Base-by-base conservation (phyloP, 2,113 vertebrate species). In the Aplodontia rufa region DNA sequence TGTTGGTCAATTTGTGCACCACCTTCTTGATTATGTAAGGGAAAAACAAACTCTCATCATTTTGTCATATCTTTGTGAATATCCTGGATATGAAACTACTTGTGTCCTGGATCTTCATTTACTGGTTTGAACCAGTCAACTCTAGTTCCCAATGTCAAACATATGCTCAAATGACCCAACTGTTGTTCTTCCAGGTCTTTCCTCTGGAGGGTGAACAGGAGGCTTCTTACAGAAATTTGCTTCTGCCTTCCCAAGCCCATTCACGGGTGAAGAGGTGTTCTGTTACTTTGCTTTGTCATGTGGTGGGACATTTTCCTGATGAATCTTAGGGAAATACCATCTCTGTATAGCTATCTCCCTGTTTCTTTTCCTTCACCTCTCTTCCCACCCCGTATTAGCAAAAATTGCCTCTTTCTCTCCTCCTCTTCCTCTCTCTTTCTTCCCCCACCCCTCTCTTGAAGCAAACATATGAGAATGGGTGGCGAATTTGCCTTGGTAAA, bases 31-130 rank as follows among this genome's bases (percentile, higher is more conserved):
- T 87, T 42, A n/a, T 28, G 14, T 30, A 42, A 35, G 26, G 49
- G 35, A 75, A 55, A 81, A 64, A 53, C 26, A 10, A 82, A 86
- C 51, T 69, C 51, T 76, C 45, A 45, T 30, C 71, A 16, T 12
- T 13, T 74, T 68, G 16, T 11, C 55, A 16, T 90, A 40, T 58
- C 51, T 83, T 81, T 93, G 30, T 83, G 84, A 68, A 28, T 35
- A 45, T 85, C 58, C 80, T 93, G 78, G n/a, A 95, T 72, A 71
- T 22, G 82, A 68, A 95, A 10, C 0, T 69, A 14, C 87, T 26
- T 87, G 9, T 40, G 64, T 6, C 58, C 19, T 42, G n/a, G 87
- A 95, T 98, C 96, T 92, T 97, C 66, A 92, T 49, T 89, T 97
- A 4, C 1, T 28, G 12, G 20, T 92, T 47, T 17, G 28, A 69